Evolutionary conservation across 1,140 invertebrate genomes (phyloP), one percentile per base, ranked within the genome.

Genomic region (Drosophila nasuta): DNA sequence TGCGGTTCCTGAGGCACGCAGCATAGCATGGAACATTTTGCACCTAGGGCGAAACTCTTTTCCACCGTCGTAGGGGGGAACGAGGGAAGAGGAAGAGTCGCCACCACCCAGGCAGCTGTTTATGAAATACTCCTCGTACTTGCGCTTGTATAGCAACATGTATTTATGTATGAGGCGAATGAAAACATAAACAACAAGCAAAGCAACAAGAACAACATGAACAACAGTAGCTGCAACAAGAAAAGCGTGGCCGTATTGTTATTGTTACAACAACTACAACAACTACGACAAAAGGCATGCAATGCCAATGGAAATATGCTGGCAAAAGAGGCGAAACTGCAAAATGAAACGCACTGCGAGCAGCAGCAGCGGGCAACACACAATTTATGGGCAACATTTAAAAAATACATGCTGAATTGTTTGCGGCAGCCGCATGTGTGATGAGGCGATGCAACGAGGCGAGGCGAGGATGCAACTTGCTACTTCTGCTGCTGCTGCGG

Each of bases 121-220:
- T 88, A 87, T 87, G 83, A 80, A 87, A 82, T 87, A 87, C 83
- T 82, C 59, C 76, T 79, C 60, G 75, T 80, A 83, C 48, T 67
- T 65, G 56, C 52, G 17, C 75, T 63, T 81, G 79, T 79, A 82
- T 62, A 71, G 69, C 59, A 83, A 80, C 81, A 88, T 88, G 74
- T 89, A 89, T 88, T 88, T 88, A 88, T 89, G 83, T 89, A 89
- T 83, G 83, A 75, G 88, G 85, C 79, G 85, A 82, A 87, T 80
- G 80, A 88, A 80, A 88, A 86, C 79, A 87, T 87, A 87, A 87
- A 82, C 82, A 87, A 87, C 75, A 49, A 59, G 41, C 3, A 13
- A n/a, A 0, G 11, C 60, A 65, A 48, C 48, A 38, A 38, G 7
- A 87, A 79, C 79, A 87, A 86, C 70, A 49, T 54, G 38, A 65